A percentile compares a stretch with the other conserved stretches of the same genome.
Evolutionary conservation across 2,113 vertebrate genomes (phyloP).

Genomic region (Gobio gobio): DNA sequence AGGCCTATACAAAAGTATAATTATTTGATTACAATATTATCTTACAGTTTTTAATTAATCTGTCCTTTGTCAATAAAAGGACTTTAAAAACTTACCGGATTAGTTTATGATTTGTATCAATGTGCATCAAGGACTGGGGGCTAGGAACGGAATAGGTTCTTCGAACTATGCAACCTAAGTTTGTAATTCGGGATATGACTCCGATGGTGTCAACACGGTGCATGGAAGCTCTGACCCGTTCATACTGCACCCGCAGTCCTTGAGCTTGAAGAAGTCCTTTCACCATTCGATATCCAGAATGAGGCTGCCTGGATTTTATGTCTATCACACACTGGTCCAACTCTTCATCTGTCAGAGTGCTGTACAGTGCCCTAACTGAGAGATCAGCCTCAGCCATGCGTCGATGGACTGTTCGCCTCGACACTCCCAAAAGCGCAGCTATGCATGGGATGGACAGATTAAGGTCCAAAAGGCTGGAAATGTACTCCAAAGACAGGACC

Average conservation of each 20-base stretch:
- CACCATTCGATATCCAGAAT: constrained; percentile 27
- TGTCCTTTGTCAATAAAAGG: neutral
- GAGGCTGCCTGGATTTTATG: neutral
- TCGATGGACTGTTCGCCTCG: neutral
- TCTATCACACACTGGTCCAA: constrained; percentile 12
- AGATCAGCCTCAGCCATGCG: constrained; percentile 24
- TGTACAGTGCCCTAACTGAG: constrained; percentile 30
- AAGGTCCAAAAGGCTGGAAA: constrained; percentile 13
- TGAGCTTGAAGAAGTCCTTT: neutral
- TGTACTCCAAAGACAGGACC: neutral
- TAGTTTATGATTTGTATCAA: constrained; percentile 25
- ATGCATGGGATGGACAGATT: neutral
- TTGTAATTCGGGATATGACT: neutral
- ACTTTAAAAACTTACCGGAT: neutral
- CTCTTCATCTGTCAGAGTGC: constrained; percentile 25
- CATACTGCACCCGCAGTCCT: constrained; percentile 6
- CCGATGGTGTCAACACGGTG: constrained; percentile 3
- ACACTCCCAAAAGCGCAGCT: neutral
- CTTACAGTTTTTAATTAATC: constrained; percentile 8
- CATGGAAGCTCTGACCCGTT: constrained; percentile 6
- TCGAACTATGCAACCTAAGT: neutral
- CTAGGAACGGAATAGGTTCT: constrained; percentile 11
- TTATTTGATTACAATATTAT: constrained; percentile 9
- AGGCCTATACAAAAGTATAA: neutral
- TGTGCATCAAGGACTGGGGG: constrained; percentile 2